These are phyloP conservation scores for Drosophila hamatofila DNA, from an alignment of 2,888 invertebrate genomes.

Conservation along the genomic window DNA sequence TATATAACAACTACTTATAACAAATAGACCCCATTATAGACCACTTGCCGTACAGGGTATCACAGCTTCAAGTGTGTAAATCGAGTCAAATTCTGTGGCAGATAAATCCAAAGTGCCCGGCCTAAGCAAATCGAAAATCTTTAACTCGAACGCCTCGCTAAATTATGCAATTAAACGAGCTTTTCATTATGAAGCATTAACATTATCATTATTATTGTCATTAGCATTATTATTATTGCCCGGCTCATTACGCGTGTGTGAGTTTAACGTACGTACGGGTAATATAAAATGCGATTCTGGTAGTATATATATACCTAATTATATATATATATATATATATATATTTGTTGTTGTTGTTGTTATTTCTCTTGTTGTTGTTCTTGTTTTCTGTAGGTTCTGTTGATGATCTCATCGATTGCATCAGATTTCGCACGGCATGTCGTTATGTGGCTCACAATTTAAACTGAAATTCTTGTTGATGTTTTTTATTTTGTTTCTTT, in stretches of 20 bases:
- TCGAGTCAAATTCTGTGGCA: constrained; percentile 24
- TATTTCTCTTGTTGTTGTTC: constrained; percentile 1
- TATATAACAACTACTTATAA: no score
- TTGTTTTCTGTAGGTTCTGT: constrained; percentile 49
- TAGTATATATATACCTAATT: constrained; percentile 21
- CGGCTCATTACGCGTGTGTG: constrained; percentile 67
- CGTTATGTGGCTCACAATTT: constrained; percentile 74
- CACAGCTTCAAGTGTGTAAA: background rate
- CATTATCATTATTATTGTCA: constrained; percentile 43
- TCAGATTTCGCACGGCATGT: constrained; percentile 79
- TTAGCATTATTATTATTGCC: constrained; percentile 49
- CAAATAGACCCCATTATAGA: background rate
- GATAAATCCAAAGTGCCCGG: constrained; percentile 3
- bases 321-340: constrained; percentile 6
- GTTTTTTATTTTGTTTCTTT: constrained; percentile 25
- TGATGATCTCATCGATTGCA: constrained; percentile 83
- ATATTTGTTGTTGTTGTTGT: constrained; percentile 16
- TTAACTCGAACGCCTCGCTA: constrained; percentile 22
- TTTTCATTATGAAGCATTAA: constrained; percentile 30
- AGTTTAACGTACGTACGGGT: constrained; percentile 31
- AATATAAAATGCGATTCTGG: constrained; percentile 34
- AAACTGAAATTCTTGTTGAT: constrained; percentile 64
- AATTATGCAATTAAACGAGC: constrained; percentile 37
- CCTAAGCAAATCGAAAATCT: constrained; percentile 15
- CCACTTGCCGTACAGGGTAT: background rate